Conservation (phyloP, 1,140 invertebrate species). For the Papilio aristodemus region DNA sequence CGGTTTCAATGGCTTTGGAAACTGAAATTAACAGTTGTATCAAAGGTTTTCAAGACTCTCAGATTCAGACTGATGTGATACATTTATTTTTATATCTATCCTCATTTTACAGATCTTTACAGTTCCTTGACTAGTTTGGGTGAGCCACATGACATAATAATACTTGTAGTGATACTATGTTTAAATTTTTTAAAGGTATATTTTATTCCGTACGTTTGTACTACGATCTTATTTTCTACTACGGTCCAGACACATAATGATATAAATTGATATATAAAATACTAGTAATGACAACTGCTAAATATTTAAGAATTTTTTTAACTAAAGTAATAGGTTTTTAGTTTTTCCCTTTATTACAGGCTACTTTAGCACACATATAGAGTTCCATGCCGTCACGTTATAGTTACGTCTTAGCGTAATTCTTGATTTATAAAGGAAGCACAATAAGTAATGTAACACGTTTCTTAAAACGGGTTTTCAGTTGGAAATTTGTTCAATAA, state of each 20-base stretch:
- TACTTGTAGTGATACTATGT: background rate
- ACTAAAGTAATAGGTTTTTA: background rate
- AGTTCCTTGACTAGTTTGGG: constrained; percentile 17
- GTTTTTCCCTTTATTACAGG: constrained; percentile 4
- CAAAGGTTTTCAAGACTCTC: constrained; percentile 25
- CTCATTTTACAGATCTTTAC: background rate
- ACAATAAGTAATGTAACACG: no score
- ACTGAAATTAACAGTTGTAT: constrained; percentile 54
- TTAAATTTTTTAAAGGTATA: background rate
- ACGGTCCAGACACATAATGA: background rate
- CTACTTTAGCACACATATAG: background rate
- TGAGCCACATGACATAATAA: constrained; percentile 2
- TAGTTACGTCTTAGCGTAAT: no score
- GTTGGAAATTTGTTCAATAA: no score
- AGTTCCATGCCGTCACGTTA: no score
- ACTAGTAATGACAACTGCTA: background rate
- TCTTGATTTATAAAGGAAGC: no score
- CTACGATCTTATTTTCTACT: background rate
- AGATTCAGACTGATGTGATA: constrained; percentile 5
- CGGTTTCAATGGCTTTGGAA: constrained; percentile 42
- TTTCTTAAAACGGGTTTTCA: no score
- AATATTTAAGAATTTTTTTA: background rate
- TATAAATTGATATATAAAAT: background rate
- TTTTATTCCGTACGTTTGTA: background rate
- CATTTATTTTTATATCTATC: constrained; percentile 19